A percentile compares a stretch with the other conserved stretches of the same genome.
Conservation (phyloP, 2,888 invertebrate genomes). For the Geophilus truncorum region DNA sequence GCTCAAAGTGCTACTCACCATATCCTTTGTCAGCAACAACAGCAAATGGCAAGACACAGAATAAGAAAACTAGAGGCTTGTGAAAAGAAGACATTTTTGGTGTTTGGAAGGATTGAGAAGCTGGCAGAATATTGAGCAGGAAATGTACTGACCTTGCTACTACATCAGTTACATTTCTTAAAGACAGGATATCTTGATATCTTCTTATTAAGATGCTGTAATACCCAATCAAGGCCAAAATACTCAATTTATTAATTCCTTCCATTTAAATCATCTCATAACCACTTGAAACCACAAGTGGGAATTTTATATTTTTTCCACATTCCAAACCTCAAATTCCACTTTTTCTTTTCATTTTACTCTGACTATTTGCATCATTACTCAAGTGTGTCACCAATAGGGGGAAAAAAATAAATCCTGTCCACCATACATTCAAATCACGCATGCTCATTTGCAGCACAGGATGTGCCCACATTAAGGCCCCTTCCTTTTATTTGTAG, state of each 20-base stretch:
- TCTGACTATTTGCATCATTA: not conserved
- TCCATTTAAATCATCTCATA: no score
- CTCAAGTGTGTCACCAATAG: not conserved
- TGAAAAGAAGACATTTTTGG: not conserved
- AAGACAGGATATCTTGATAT: not conserved
- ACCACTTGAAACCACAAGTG: no score
- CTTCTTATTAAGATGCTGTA: not conserved
- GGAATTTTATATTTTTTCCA: not conserved
- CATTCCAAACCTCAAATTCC: not conserved
- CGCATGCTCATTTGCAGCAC: not conserved
- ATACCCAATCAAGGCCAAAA: constrained; percentile 5
- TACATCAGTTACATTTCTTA: not conserved
- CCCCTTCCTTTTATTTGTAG: not conserved
- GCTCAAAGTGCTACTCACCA: not conserved
- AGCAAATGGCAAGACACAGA: not conserved
- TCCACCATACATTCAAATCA: not conserved
- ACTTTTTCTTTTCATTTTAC: not conserved
- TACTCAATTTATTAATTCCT: not conserved
- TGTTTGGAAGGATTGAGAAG: not conserved
- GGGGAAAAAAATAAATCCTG: not conserved
- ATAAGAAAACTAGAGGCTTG: not conserved
- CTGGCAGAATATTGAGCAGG: constrained; percentile 5
- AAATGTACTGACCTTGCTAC: constrained; percentile 12
- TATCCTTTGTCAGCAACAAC: not conserved
- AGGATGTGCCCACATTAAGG: constrained; percentile 9